Evolutionary conservation across 1,140 invertebrate genomes (phyloP).

Genomic region (Mesaphorura yosii): DNA sequence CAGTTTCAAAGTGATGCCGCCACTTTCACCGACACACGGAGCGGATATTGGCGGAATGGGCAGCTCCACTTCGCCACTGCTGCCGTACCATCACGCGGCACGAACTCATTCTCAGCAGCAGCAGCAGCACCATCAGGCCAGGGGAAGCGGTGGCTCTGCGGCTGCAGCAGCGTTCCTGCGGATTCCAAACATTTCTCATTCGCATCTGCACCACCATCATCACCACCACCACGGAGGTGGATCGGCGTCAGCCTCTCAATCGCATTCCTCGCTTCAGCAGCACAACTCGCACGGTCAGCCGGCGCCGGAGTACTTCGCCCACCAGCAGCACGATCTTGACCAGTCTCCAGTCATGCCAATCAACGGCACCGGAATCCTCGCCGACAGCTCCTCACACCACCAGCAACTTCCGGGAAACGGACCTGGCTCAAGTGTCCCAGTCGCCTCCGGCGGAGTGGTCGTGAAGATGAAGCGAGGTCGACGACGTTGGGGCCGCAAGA

Average conservation of each 20-base stretch:
- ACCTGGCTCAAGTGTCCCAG: background rate
- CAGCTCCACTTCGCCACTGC: no score
- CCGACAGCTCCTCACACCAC: background rate
- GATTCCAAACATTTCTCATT: no score
- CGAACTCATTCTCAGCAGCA: no score
- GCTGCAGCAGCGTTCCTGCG: no score
- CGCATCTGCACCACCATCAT: constrained; percentile 8
- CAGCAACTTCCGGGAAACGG: background rate
- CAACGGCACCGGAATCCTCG: background rate
- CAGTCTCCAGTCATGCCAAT: constrained; percentile 1
- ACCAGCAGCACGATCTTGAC: no score
- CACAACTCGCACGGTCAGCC: constrained; percentile 10
- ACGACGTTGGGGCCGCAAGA: constrained; percentile 37
- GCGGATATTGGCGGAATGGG: no score
- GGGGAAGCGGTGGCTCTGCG: no score
- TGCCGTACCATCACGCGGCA: no score
- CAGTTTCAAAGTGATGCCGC: constrained; percentile 29
- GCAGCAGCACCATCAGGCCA: no score
- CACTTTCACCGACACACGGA: constrained; percentile 24
- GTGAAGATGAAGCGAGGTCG: constrained; percentile 23
- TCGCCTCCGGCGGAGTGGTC: background rate
- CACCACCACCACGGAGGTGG: background rate
- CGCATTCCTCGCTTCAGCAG: constrained; percentile 12
- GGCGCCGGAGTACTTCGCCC: constrained; percentile 12
- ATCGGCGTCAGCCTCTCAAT: background rate